phyloP scores from a whole-genome alignment of 2,113 vertebrate genomes.

The Peromyscus leucopus region DNA sequence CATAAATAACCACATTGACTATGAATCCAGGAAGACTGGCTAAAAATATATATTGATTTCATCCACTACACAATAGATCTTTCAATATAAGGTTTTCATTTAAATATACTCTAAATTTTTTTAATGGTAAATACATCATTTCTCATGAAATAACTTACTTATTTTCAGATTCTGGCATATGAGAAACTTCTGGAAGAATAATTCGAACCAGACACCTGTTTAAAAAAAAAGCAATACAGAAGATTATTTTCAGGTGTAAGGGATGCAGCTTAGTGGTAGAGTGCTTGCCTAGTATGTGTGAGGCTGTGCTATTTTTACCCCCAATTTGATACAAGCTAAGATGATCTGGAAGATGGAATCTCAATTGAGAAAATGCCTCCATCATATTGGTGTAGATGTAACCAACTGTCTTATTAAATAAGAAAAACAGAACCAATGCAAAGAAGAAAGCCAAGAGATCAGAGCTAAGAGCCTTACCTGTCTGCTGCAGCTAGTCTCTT shows the following conservation, averaged over 20 bases:
- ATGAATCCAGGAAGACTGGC: slow-evolving; percentile 48
- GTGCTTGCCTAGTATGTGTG: neutral
- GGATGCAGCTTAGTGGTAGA: neutral
- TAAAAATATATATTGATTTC: slow-evolving; percentile 6
- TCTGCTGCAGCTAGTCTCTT: too few species aligned
- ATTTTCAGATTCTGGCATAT: slow-evolving; percentile 81
- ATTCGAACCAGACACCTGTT: slow-evolving; percentile 93
- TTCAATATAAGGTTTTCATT: slow-evolving; percentile 46
- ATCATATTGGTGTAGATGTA: neutral
- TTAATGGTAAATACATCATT: slow-evolving; percentile 4
- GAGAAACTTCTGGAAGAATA: slow-evolving; percentile 83
- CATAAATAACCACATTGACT: slow-evolving; percentile 21
- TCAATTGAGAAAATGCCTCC: neutral
- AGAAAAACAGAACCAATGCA: too few species aligned
- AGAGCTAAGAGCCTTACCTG: too few species aligned
- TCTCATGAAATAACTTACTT: slow-evolving; percentile 84
- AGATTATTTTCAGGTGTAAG: slow-evolving; percentile 28
- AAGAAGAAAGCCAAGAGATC: too few species aligned
- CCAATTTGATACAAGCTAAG: neutral
- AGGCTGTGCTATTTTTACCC: neutral
- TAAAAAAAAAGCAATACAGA: slow-evolving; percentile 76
- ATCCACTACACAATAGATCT: slow-evolving; percentile 1
- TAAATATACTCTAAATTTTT: slow-evolving; percentile 37
- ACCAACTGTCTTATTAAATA: too few species aligned
- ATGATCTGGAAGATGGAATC: neutral